Percentiles rank a stretch among this genome's conserved stretches.
phyloP scores from a whole-genome alignment of 2,113 vertebrate species.

The Hassar affinis region DNA sequence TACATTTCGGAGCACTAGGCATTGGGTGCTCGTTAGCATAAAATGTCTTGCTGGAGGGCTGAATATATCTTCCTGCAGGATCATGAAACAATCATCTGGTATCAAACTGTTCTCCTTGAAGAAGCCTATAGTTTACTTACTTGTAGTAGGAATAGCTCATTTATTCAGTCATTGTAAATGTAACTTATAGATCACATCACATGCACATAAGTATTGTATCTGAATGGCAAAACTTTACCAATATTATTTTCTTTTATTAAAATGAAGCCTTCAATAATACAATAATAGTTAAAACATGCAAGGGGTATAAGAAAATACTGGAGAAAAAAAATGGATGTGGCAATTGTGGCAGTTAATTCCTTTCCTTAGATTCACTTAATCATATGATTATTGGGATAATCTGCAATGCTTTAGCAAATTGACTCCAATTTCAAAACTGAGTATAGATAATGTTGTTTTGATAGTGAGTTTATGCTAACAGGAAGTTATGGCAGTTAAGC shows the following conservation, averaged over 20 bases:
- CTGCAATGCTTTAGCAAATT: too few species aligned
- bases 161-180: not conserved
- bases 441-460: not conserved
- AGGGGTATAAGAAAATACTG: not conserved
- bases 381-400: not conserved
- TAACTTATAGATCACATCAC: not conserved
- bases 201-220: not conserved
- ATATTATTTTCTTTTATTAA: too few species aligned
- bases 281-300: not conserved
- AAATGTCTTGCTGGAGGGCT: not conserved
- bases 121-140: not conserved
- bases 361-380: not conserved
- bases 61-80: slow-evolving; percentile 1
- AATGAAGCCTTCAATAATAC: too few species aligned
- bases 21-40: not conserved
- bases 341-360: too few species aligned
- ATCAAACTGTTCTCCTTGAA: not conserved
- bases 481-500: not conserved
- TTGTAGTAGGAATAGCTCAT: not conserved
- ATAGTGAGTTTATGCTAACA: not conserved
- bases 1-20: not conserved
- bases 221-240: too few species aligned
- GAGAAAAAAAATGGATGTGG: not conserved
- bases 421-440: not conserved
- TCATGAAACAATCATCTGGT: not conserved